A percentile compares a stretch with the other conserved stretches of the same genome.
phyloP scores from a whole-genome alignment of 2,797 vertebrate species.

The Pangasius macronema region DNA sequence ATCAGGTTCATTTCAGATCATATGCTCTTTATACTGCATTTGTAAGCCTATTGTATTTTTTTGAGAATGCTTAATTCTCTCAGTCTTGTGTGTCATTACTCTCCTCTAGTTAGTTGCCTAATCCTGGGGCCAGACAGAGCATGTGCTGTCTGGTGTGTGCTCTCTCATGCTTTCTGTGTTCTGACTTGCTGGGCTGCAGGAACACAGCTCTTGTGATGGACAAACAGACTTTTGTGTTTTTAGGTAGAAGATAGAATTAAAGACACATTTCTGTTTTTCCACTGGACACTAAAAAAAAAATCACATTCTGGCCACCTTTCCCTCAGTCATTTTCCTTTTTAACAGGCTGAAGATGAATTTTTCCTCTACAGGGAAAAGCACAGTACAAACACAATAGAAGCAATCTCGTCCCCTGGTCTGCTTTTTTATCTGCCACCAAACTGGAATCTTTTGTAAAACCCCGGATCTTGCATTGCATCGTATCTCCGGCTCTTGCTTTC shows the following conservation, averaged over 20 bases:
- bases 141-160: slow-evolving; percentile 63
- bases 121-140: slow-evolving; percentile 55
- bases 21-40: background rate
- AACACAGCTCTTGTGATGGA: slow-evolving; percentile 75
- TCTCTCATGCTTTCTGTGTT: slow-evolving; percentile 69
- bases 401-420: slow-evolving; percentile 77
- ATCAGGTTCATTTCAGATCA: background rate
- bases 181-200: slow-evolving; percentile 68
- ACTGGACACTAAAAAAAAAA: slow-evolving; percentile 73
- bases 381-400: slow-evolving; percentile 65
- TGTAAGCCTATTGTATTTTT: background rate
- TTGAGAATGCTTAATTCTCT: slow-evolving; percentile 6
- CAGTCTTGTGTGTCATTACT: background rate
- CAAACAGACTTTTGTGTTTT: slow-evolving; percentile 81
- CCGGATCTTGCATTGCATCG: slow-evolving; percentile 54
- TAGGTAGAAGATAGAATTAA: slow-evolving; percentile 80
- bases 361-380: slow-evolving; percentile 77
- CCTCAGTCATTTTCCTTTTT: slow-evolving; percentile 59
- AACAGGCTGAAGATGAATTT: slow-evolving; percentile 75
- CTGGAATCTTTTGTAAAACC: slow-evolving; percentile 67
- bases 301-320: slow-evolving; percentile 48
- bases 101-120: slow-evolving; percentile 10
- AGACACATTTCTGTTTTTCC: slow-evolving; percentile 80
- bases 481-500: slow-evolving; percentile 58
- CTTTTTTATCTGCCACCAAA: slow-evolving; percentile 73